Percentiles rank a stretch among this genome's conserved stretches.
Evolutionary conservation across 2,797 vertebrate genomes (phyloP).

Genomic region (Xenopus petersii): DNA sequence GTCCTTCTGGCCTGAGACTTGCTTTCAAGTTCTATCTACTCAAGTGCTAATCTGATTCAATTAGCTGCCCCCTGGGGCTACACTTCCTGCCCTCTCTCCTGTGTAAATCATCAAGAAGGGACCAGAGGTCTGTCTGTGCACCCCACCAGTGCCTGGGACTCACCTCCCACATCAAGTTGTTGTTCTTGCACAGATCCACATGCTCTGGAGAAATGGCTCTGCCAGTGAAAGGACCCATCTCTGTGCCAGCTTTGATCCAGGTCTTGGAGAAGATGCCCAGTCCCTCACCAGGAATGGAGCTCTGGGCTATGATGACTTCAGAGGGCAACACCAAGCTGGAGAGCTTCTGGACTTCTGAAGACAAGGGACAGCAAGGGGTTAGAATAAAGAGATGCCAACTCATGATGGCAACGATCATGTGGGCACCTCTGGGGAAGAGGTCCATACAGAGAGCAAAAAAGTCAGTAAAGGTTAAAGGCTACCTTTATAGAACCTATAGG

Average conservation of each 20-base stretch:
- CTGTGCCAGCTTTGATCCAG: conserved; percentile 95
- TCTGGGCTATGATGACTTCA: conserved; percentile 94
- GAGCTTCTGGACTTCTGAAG: conserved; percentile 91
- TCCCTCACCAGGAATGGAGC: conserved; percentile 92
- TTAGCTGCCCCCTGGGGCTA: conserved; percentile 1
- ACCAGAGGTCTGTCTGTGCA: too few relatives aligned
- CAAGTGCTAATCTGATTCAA: conserved; percentile 24
- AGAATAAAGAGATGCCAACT: neutral
- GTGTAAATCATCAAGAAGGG: too few relatives aligned
- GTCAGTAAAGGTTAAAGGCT: too few relatives aligned
- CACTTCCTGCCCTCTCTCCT: too few relatives aligned
- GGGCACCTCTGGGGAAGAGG: too few relatives aligned
- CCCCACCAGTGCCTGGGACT: conserved; percentile 24
- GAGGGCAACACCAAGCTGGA: conserved; percentile 92
- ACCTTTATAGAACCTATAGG: too few relatives aligned
- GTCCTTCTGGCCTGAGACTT: too few relatives aligned
- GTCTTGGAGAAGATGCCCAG: conserved; percentile 97
- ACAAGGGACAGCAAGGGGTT: neutral
- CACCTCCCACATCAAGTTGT: conserved; percentile 99
- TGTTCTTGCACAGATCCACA: conserved; percentile 94
- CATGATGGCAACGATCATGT: too few relatives aligned
- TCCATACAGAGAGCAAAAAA: too few relatives aligned
- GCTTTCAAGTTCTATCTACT: too few relatives aligned
- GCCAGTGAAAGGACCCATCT: conserved; percentile 97
- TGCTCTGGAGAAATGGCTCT: conserved; percentile 87